These are phyloP conservation scores for Dendrocincla fuliginosa DNA, from an alignment of 2,797 vertebrate genomes.

Conservation along the genomic window DNA sequence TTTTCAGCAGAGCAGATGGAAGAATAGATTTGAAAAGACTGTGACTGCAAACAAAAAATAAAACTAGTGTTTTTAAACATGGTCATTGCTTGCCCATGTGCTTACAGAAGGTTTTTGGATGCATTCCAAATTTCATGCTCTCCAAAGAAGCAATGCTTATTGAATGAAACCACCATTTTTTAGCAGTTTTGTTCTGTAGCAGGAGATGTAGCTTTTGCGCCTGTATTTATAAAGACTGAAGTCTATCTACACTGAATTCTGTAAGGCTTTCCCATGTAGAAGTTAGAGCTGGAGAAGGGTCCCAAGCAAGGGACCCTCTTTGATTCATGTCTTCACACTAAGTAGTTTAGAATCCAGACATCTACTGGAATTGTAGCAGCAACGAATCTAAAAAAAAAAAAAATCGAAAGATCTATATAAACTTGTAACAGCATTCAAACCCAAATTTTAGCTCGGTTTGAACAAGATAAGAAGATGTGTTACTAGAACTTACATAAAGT, in stretches of 20 bases:
- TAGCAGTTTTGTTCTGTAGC: neutral
- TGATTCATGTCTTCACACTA: neutral
- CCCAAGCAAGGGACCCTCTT: neutral
- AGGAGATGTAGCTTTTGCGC: neutral
- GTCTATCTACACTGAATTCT: neutral
- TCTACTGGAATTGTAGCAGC: neutral
- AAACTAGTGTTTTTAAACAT: neutral
- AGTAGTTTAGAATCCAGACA: neutral
- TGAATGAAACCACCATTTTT: neutral
- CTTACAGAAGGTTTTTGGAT: neutral
- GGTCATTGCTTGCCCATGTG: neutral
- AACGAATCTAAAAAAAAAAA: neutral
- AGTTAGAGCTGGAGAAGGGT: neutral
- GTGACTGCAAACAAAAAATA: neutral
- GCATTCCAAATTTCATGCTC: neutral
- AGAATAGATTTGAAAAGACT: neutral
- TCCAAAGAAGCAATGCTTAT: neutral
- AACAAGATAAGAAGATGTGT: neutral
- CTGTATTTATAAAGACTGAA: neutral
- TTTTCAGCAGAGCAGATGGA: neutral
- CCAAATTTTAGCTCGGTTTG: neutral
- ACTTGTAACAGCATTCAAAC: neutral
- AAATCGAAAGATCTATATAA: too few relatives aligned
- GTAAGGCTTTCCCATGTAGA: neutral
- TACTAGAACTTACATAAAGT: neutral